Evolutionary conservation across 2,888 invertebrate genomes (phyloP).

Genomic region (Pseudococcus longispinus): DNA sequence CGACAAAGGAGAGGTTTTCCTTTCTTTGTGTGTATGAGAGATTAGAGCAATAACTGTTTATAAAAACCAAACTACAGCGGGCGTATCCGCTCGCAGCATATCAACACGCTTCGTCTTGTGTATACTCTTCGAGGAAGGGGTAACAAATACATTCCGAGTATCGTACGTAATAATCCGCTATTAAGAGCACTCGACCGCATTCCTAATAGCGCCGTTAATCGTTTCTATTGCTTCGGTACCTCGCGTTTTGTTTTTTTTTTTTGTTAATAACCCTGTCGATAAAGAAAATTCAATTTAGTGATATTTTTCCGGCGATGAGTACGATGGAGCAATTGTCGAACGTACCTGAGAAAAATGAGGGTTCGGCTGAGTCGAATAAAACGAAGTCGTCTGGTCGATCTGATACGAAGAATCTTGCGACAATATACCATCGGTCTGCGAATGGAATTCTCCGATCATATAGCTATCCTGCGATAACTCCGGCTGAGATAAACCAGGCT

Average conservation of each 20-base stretch:
- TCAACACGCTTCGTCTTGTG: slow-evolving; percentile 6
- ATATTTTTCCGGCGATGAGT: background rate
- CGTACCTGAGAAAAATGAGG: slow-evolving; percentile 60
- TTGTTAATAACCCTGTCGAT: background rate
- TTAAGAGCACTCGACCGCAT: slow-evolving; percentile 16
- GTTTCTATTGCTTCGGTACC: slow-evolving; percentile 41
- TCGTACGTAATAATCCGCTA: slow-evolving; percentile 20
- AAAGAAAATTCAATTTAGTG: background rate
- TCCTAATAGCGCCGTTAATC: slow-evolving; percentile 6
- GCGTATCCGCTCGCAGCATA: background rate
- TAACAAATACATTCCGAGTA: slow-evolving; percentile 25
- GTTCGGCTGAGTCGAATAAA: slow-evolving; percentile 59
- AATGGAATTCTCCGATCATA: slow-evolving; percentile 83
- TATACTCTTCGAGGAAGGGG: slow-evolving; percentile 31
- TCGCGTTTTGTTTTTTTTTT: background rate
- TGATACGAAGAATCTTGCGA: slow-evolving; percentile 92
- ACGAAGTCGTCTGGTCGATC: slow-evolving; percentile 64
- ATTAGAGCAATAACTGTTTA: slow-evolving; percentile 16
- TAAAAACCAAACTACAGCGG: slow-evolving; percentile 18
- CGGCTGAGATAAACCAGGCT: slow-evolving; percentile 74
- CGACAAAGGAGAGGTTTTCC: background rate
- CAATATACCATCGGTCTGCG: slow-evolving; percentile 92
- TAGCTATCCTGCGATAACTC: slow-evolving; percentile 83
- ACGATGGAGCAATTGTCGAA: background rate
- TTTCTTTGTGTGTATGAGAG: background rate